These are phyloP conservation scores for Drosophila sordidula DNA, from an alignment of 2,888 invertebrate species.

Conservation along the genomic window DNA sequence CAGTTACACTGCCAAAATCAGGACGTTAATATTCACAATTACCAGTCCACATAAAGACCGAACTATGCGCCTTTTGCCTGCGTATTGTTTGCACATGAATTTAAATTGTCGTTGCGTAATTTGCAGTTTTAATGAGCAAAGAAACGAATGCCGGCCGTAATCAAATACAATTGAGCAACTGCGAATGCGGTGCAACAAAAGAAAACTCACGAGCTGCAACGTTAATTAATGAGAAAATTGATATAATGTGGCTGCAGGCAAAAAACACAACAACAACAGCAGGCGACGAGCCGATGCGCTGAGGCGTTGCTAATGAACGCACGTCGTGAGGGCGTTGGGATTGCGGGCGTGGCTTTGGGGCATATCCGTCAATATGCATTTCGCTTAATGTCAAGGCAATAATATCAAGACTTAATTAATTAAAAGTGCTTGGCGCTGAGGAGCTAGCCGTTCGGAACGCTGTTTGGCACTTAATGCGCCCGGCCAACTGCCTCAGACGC, in stretches of 20 bases:
- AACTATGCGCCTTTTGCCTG: constrained; percentile 1
- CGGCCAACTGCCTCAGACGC: constrained; percentile 39
- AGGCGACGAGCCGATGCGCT: constrained; percentile 10
- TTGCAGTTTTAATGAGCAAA: constrained; percentile 68
- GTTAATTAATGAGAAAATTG: constrained; percentile 75
- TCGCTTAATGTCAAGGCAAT: constrained; percentile 74
- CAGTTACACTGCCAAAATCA: background rate
- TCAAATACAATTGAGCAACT: constrained; percentile 62
- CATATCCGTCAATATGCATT: constrained; percentile 58
- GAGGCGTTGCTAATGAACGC: constrained; percentile 62
- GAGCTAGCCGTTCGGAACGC: constrained; percentile 23
- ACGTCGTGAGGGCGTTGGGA: constrained; percentile 10
- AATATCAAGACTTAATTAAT: constrained; percentile 83
- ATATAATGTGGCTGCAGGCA: constrained; percentile 39
- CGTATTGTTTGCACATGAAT: constrained; percentile 32
- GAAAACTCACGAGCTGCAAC: constrained; percentile 51
- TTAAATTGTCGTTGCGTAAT: constrained; percentile 48
- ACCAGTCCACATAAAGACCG: too few species aligned
- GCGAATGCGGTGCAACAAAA: constrained; percentile 36
- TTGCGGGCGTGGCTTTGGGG: constrained; percentile 21
- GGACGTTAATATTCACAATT: background rate
- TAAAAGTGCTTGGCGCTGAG: constrained; percentile 55
- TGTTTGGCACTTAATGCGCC: constrained; percentile 67
- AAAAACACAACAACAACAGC: constrained; percentile 11
- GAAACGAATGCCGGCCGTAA: constrained; percentile 37